Evolutionary conservation across 1,140 invertebrate genomes (phyloP), one percentile per base, ranked within the genome.

Genomic region (Drosophila trapezifrons): DNA sequence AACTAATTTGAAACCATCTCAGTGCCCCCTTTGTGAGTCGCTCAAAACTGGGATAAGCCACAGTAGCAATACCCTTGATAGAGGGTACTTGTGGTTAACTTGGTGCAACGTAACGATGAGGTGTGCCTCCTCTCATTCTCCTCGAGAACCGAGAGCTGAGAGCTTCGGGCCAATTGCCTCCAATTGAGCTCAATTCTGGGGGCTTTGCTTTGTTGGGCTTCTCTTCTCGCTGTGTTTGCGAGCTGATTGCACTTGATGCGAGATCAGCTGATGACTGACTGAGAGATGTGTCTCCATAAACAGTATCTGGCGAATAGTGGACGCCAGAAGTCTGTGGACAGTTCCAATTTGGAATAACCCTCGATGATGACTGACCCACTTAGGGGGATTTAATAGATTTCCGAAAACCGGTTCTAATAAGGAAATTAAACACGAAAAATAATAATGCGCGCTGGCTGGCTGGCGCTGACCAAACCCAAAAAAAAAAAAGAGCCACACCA

Each of bases 141-240:
- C 45, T 15, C 52, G 22, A 45, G 43, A 45, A 2, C 12, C 27
- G 17, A 9, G 27, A 29, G 27, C 29, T 20, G 15, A 51, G 25
- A 62, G 42, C 51, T 59, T 46, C 57, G 42, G 42, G 59, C 65
- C 78, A 90, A 90, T 90, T 90, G 80, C 70, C 62, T 80, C 69
- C 82, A 90, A 90, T 90, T 90, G 74, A 83, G 80, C 80, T 76
- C 77, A 86, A 90, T 87, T 90, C 72, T 64, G 67, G 59, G 67
- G 75, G 75, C 29, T 62, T 64, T 60, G 67, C 59, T 85, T 84
- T 79, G 54, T 54, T 13, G 18, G 18, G 32, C 45, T 57, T 37
- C 40, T 27, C 45, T 32, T 17, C 32, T 60, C 27, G 65, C 37
- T 22, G 20, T 52, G 32, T 59, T 7, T 29, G 27, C 27, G 27